phyloP scores from a whole-genome alignment of 2,113 vertebrate species.

The Ondatra zibethicus region DNA sequence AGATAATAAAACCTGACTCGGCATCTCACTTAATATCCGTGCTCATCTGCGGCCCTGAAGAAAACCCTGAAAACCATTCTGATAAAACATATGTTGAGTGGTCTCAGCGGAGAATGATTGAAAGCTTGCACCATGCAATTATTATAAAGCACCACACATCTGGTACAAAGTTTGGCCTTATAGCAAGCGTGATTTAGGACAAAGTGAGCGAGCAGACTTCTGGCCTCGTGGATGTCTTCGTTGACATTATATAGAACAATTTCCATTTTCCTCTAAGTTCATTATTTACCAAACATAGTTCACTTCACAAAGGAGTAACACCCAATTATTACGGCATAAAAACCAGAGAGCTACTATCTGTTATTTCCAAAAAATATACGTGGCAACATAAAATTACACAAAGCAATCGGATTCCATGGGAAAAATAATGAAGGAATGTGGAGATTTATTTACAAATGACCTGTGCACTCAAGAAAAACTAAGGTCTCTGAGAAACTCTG shows the following conservation, averaged over 20 bases:
- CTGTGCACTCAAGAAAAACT: conserved; percentile 85
- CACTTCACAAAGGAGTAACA: conserved; percentile 55
- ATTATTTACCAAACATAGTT: conserved; percentile 28
- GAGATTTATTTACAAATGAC: conserved; percentile 83
- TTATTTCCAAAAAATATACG: conserved; percentile 76
- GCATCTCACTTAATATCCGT: conserved; percentile 55
- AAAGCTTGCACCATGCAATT: conserved; percentile 67
- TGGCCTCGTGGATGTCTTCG: conserved; percentile 16
- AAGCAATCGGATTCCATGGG: conserved; percentile 53
- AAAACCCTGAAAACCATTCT: conserved; percentile 34
- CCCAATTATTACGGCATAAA: conserved; percentile 67
- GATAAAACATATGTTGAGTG: conserved; percentile 70
- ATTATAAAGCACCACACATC: conserved; percentile 72
- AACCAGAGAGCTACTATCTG: conserved; percentile 57
- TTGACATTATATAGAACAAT: conserved; percentile 1
- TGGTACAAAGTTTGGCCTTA: conserved; percentile 64
- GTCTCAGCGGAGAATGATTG: conserved; percentile 36
- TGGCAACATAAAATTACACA: not conserved
- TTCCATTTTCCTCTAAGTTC: conserved; percentile 64
- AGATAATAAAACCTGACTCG: conserved; percentile 47
- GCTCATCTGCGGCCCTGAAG: conserved; percentile 51
- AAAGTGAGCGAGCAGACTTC: conserved; percentile 59
- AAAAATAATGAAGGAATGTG: conserved; percentile 76
- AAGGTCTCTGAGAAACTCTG: conserved; percentile 79
- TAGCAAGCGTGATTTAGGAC: conserved; percentile 71